Base-by-base conservation (phyloP, 1,140 invertebrate genomes). In the Achroia grisella region DNA sequence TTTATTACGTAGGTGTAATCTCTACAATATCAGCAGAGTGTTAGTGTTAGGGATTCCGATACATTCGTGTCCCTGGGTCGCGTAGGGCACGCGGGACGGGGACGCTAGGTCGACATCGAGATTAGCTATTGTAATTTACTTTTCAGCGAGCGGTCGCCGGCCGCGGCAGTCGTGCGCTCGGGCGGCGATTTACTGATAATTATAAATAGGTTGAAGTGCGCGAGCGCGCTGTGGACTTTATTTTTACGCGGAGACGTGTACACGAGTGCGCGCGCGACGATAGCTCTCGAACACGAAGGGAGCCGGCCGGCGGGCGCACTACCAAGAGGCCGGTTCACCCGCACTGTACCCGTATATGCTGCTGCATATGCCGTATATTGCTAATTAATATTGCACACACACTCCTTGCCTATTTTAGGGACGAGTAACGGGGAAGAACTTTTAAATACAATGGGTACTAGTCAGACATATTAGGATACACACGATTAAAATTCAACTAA, bases 131-230 rank as follows among this genome's bases (percentile, higher is more conserved):
- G 60, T 70, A 37, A 52, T 52, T 52, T 55, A 71, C 62, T 77
- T 78, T 74, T 77, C 59, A 61, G 62, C 71, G 65, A 78, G 66
- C 69, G 64, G 62, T 66, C 62, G 69, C 64, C 65, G 65, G 48
- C 55, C 58, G 69, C 73, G 68, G 70, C 71, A 72, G 74, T 78
- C 80, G 71, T 74, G 73, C 71, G 69, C 72, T 61, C 66, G 67
- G 62, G 64, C 71, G 56, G 62, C 68, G 76, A 72, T 84, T 84
- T 82, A 84, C 80, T 84, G 79, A 84, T 84, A 84, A 84, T 84
- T 81, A 81, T 81, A 84, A 80, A 84, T 81, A 72, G 71, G 69
- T 83, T 71, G 73, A 81, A 81, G 76, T 81, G 67, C 76, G 70
- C 75, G 68, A 63, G 69, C 69, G 76, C 74, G 57, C 63, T 54